Conservation (phyloP, 2,888 invertebrate species). For the Kryphioiulus occultus region DNA sequence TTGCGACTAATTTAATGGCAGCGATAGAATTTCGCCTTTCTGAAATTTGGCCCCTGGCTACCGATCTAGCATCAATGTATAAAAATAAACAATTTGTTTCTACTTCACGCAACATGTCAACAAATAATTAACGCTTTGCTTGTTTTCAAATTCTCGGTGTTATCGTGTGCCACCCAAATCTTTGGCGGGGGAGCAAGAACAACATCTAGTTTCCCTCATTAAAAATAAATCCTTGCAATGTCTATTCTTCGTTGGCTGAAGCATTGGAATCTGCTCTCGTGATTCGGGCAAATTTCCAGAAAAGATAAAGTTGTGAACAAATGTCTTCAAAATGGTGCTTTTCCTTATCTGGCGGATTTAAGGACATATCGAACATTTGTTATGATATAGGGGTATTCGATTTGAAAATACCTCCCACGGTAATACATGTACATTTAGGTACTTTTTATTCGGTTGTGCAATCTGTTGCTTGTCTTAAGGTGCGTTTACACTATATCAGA, state of each 20-base stretch:
- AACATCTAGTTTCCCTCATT: neutral
- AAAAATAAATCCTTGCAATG: neutral
- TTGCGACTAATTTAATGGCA: neutral
- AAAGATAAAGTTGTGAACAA: neutral
- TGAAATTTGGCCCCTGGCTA: neutral
- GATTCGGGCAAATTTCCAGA: conserved; percentile 9
- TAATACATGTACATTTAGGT: too few relatives aligned
- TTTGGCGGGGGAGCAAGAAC: neutral
- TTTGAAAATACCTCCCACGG: neutral
- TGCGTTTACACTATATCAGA: too few relatives aligned
- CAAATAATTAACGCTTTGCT: neutral
- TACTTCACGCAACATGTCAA: neutral
- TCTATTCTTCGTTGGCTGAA: neutral
- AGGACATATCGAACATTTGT: neutral
- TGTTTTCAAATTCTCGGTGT: neutral
- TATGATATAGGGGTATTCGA: neutral
- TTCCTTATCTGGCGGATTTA: neutral
- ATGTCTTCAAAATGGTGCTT: neutral
- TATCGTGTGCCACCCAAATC: neutral
- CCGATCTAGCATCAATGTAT: neutral
- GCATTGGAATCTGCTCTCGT: neutral
- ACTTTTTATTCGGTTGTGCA: neutral
- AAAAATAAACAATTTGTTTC: neutral
- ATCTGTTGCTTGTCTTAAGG: neutral
- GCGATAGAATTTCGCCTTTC: neutral